These are phyloP conservation scores for Apocheima hispidaria DNA, from an alignment of 2,888 invertebrate species.

Conservation along the genomic window DNA sequence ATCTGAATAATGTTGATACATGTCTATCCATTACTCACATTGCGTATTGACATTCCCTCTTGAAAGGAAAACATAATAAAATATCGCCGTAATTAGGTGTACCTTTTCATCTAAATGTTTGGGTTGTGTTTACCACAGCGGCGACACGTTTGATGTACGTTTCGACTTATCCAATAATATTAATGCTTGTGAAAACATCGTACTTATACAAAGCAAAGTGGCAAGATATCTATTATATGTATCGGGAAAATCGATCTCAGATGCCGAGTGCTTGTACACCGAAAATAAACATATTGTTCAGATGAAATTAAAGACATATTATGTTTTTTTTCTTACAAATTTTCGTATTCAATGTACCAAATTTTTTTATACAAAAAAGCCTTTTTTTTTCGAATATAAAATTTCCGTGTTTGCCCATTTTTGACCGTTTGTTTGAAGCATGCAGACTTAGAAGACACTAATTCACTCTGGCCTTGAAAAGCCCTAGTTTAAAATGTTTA, in stretches of 20 bases:
- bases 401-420: no score
- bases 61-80: conserved; percentile 49
- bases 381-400: no score
- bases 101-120: conserved; percentile 65
- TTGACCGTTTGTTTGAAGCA: no score
- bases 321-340: no score
- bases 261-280: no score
- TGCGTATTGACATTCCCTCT: conserved; percentile 38
- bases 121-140: conserved; percentile 68
- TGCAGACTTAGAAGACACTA: no score
- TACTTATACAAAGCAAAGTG: conserved; percentile 7
- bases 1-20: conserved; percentile 22
- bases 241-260: neutral
- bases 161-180: conserved; percentile 80
- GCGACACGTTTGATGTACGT: conserved; percentile 72
- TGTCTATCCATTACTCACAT: conserved; percentile 36
- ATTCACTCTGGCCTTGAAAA: no score
- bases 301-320: no score
- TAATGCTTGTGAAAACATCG: conserved; percentile 61
- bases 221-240: neutral
- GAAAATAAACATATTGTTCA: no score
- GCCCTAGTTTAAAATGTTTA: no score
- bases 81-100: conserved; percentile 64
- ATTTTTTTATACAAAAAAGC: no score
- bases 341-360: no score